Evolutionary conservation across 2,888 invertebrate genomes (phyloP).

Genomic region (Pyrgus malvae): DNA sequence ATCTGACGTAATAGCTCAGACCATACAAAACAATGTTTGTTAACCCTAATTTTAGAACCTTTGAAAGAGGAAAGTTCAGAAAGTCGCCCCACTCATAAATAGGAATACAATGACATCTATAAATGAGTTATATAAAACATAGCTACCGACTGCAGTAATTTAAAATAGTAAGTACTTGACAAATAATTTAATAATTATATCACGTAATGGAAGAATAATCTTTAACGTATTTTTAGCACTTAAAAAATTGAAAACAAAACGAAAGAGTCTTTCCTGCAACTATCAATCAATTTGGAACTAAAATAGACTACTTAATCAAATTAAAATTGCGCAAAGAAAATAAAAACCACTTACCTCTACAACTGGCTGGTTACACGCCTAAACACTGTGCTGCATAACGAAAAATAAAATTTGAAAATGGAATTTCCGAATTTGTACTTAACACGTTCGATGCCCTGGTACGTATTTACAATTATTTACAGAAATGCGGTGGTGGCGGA

Average conservation of each 20-base stretch:
- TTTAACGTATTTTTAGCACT: no score
- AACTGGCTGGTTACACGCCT: slow-evolving; percentile 15
- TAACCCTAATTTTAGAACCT: background rate
- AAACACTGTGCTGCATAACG: slow-evolving; percentile 23
- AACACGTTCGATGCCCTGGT: slow-evolving; percentile 4
- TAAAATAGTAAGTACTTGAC: no score
- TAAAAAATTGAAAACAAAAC: background rate
- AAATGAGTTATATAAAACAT: no score
- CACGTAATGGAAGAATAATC: no score
- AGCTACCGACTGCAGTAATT: no score
- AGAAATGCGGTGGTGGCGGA: slow-evolving; percentile 49
- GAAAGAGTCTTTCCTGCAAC: background rate
- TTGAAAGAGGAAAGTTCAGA: background rate
- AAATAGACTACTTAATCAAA: slow-evolving; percentile 17
- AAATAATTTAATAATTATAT: no score
- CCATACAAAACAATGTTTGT: slow-evolving; percentile 4
- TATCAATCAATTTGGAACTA: background rate
- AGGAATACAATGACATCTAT: background rate
- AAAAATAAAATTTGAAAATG: slow-evolving; percentile 13
- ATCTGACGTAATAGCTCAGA: slow-evolving; percentile 13
- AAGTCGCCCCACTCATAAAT: no score
- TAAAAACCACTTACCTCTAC: slow-evolving; percentile 19
- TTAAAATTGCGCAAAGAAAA: slow-evolving; percentile 21
- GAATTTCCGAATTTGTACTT: slow-evolving; percentile 8
- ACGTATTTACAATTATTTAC: slow-evolving; percentile 64